A percentile compares a stretch with the other conserved stretches of the same genome.
phyloP scores from a whole-genome alignment of 2,888 invertebrate genomes.

The Pasiphila rectangulata region DNA sequence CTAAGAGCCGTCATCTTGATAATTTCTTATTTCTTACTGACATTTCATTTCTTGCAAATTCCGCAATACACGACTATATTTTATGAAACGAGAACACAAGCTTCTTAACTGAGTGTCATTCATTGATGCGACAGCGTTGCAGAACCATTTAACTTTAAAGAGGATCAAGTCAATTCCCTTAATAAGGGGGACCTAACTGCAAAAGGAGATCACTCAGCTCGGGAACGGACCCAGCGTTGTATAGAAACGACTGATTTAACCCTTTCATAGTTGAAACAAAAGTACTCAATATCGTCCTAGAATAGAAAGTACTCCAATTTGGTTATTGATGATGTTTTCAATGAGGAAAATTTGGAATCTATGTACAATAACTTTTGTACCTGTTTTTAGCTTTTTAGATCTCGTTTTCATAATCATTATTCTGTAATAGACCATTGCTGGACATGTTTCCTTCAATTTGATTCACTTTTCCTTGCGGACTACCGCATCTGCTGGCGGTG shows the following conservation, averaged over 20 bases:
- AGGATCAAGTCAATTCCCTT: constrained; percentile 28
- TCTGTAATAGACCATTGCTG: too few species aligned
- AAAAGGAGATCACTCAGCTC: constrained; percentile 31
- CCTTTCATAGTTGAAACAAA: constrained; percentile 34
- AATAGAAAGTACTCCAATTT: constrained; percentile 33
- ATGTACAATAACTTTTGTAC: too few species aligned
- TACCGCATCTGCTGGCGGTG: too few species aligned
- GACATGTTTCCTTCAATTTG: too few species aligned
- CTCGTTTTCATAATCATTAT: too few species aligned
- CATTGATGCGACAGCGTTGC: constrained; percentile 3
- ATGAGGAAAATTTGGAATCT: constrained; percentile 6
- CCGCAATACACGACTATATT: too few species aligned
- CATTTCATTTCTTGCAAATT: too few species aligned
- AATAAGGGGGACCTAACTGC: constrained; percentile 24
- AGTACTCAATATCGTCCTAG: constrained; percentile 26
- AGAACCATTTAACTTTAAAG: constrained; percentile 14
- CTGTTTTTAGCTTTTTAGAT: too few species aligned
- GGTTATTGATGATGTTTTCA: constrained; percentile 20
- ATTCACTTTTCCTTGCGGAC: too few species aligned
- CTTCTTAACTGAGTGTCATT: constrained; percentile 1
- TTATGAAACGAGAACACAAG: too few species aligned
- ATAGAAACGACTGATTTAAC: constrained; percentile 36
- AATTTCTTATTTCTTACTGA: too few species aligned
- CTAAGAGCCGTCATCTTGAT: too few species aligned
- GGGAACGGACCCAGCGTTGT: constrained; percentile 29